Conservation (phyloP, 2,113 vertebrate species). For the Ascaphus truei region DNA sequence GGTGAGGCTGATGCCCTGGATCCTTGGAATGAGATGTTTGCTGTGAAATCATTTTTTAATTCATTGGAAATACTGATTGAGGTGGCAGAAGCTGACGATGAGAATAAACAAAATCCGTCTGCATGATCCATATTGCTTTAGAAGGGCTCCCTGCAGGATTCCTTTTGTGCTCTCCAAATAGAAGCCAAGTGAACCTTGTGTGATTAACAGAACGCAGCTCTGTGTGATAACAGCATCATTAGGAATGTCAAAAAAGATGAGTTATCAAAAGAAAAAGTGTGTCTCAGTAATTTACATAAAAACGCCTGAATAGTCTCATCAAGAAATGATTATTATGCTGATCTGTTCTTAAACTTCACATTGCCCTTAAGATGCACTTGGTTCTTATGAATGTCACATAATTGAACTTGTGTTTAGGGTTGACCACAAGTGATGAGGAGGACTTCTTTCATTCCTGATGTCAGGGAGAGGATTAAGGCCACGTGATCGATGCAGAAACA, state of each 20-base stretch:
- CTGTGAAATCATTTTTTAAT: constrained; percentile 36
- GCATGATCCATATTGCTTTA: constrained; percentile 36
- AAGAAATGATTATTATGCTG: background rate
- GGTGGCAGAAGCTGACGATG: constrained; percentile 27
- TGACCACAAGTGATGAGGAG: too few relatives aligned
- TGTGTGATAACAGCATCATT: constrained; percentile 27
- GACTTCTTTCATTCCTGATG: too few relatives aligned
- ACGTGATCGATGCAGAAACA: too few relatives aligned
- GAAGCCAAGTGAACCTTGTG: constrained; percentile 33
- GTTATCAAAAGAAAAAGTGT: constrained; percentile 25
- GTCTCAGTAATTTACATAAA: constrained; percentile 5
- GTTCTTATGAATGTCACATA: too few relatives aligned
- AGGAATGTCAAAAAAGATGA: constrained; percentile 32
- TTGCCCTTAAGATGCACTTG: too few relatives aligned
- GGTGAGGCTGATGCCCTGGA: constrained; percentile 29
- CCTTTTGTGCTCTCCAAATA: constrained; percentile 28
- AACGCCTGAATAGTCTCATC: background rate
- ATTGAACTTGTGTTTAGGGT: too few relatives aligned
- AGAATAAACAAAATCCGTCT: constrained; percentile 29
- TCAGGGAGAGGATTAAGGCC: too few relatives aligned
- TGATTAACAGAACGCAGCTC: constrained; percentile 31
- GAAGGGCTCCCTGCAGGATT: constrained; percentile 33
- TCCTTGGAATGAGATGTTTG: constrained; percentile 31
- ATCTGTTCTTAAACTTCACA: too few relatives aligned
- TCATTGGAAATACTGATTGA: constrained; percentile 32